Evolutionary conservation across 2,888 invertebrate genomes (phyloP), one percentile per base, ranked within the genome.

Genomic region (Oxystoma pomonae): DNA sequence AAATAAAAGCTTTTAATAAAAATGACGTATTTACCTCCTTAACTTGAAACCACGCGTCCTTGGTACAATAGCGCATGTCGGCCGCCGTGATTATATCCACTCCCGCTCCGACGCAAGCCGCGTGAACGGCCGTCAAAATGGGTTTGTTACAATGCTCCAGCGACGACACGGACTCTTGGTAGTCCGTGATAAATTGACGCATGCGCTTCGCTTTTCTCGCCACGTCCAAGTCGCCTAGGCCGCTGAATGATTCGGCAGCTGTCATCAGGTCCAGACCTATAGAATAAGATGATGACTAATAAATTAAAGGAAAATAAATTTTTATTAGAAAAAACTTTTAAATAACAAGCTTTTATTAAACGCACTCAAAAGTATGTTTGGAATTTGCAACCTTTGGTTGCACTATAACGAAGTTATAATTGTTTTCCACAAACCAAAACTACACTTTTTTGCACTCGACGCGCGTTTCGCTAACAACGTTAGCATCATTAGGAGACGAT

Each of bases 141-240:
- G 98, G 98, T 78, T 98, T 98, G 1, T 85, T 82, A 74, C 98
- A 98, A 77, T 87, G 85, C 80, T 98, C 97, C 55, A 98, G 76
- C 0, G 91, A 83, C 2, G 88, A 86, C 62, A 97, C 89, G 16
- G 90, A 86, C 21, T 91, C 85, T 84, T 98, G 94, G 72, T 88
- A 92, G 0, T 77, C 67, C 71, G 82, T 84, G 56, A 97, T 89
- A 18, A 82, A 77, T 49, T 83, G 82, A 16, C 85, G 82, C 12
- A 95, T 72, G 20, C 85, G 75, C 69, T 89, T 85, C 0, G 90
- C 90, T 77, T 89, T 92, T 20, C 96, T 83, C 0, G 91, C 92
- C 0, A 90, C 81, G 77, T 97, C 97, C 1, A 90, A 81, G 77
- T 97, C 97, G 0, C 90, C 88, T 0, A 86, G 80, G 12, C 88